Evolutionary conservation across 2,113 vertebrate species (phyloP), one percentile per base, ranked within the genome.

Genomic region (Hyla sarda): DNA sequence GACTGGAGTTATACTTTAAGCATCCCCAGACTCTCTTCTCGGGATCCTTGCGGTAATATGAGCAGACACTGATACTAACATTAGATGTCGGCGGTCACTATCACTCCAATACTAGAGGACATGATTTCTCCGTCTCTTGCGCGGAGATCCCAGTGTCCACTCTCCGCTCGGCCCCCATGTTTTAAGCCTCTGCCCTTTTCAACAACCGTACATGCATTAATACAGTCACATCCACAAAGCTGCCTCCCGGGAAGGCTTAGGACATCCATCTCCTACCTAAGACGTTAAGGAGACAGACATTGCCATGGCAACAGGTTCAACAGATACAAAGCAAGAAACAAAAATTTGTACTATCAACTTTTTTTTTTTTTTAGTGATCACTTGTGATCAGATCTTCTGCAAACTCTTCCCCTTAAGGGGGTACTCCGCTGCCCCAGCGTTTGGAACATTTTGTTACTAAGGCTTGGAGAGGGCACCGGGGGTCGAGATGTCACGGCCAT

Each of bases 181-280:
- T 50, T 5, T 45, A 1, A 45, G 34, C 5, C 50, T 41, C 17
- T 80, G 77, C 52, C 77, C 77, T 80, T 58, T 80, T 80, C 77
- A 60, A 58, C n/a, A 6, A 13, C 19, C n/a, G 30, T 56, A 58
- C 52, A 37, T 58, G 11, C 8, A 41, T 5, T 75, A 75, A 23
- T 47, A 76, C 14, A 37, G 13, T 41, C 17, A 17, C 11, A 45
- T 41, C 77, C 77, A 37, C 21, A 41, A 34, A 58, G 32, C 5
- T 21, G 30, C 76, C 52, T n/a, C 17, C 25, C 48, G 5, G 50
- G 50, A 14, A 52, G 3, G 3, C 0, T 2, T 19, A 52, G 12
- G 5, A 32, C 1, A 11, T 58, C 50, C 50, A 13, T 3, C 14
- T 54, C 11, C 72, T 14, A 14, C 72, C 71, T 48, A 23, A 74